These are phyloP conservation scores for Amphipyra tragopoginis DNA, from an alignment of 2,888 invertebrate genomes.

Conservation along the genomic window DNA sequence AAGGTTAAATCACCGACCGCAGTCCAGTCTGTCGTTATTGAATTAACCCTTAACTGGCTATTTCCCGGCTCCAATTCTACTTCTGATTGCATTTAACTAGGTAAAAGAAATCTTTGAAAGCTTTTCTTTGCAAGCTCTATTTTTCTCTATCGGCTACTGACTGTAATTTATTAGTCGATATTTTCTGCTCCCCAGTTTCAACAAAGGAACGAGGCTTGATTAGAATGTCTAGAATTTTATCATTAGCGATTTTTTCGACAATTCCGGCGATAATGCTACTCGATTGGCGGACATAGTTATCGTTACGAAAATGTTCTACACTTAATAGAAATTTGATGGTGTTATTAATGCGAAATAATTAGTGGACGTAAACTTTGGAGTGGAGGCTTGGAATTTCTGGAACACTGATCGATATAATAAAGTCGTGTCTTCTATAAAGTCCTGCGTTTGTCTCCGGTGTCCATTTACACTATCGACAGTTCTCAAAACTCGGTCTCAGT, in stretches of 20 bases:
- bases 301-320: no score
- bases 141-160: background rate
- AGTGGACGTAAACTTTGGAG: no score
- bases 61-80: constrained; percentile 61
- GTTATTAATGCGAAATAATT: no score
- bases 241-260: background rate
- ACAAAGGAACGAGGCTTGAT: background rate
- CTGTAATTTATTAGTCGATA: background rate
- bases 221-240: background rate
- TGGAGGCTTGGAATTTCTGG: no score
- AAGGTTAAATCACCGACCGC: constrained; percentile 30
- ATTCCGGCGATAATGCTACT: background rate
- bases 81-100: constrained; percentile 22
- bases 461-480: constrained; percentile 63
- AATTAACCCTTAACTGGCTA: constrained; percentile 69
- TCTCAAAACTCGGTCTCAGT: constrained; percentile 62
- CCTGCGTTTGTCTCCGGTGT: constrained; percentile 51
- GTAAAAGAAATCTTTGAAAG: constrained; percentile 12
- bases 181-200: background rate
- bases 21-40: constrained; percentile 58
- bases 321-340: no score
- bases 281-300: no score
- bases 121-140: constrained; percentile 5
- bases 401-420: constrained; percentile 17
- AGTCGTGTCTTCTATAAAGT: constrained; percentile 28